Conservation (phyloP, 2,113 vertebrate species). For the Colinus virginianus region DNA sequence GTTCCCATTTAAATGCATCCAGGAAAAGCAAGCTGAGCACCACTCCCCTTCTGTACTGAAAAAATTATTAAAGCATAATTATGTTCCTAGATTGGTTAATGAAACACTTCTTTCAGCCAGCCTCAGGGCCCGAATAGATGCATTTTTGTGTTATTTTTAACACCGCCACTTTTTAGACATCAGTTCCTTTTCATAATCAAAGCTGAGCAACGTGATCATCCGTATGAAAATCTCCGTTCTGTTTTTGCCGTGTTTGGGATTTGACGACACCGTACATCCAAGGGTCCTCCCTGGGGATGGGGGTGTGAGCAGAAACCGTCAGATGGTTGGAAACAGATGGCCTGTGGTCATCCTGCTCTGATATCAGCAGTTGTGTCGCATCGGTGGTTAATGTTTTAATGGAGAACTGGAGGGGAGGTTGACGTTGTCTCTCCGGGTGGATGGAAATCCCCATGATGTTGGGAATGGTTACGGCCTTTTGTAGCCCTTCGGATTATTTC, state of each 20-base stretch:
- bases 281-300: background rate
- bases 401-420: background rate
- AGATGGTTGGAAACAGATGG: background rate
- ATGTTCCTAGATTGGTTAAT: background rate
- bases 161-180: background rate
- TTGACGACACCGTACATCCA: background rate
- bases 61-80: background rate
- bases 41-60: background rate
- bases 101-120: background rate
- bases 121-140: background rate
- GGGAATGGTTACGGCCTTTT: background rate
- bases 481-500: background rate
- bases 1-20: background rate
- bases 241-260: background rate
- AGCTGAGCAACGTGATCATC: rapidly evolving
- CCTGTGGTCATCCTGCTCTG: background rate
- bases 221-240: background rate
- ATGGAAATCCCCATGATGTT: background rate
- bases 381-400: background rate
- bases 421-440: background rate
- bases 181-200: background rate
- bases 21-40: background rate
- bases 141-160: slow-evolving; percentile 41
- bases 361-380: background rate
- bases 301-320: background rate